Evolutionary conservation across 2,797 vertebrate species (phyloP), one percentile per base, ranked within the genome.

Genomic region (Amblyraja radiata): DNA sequence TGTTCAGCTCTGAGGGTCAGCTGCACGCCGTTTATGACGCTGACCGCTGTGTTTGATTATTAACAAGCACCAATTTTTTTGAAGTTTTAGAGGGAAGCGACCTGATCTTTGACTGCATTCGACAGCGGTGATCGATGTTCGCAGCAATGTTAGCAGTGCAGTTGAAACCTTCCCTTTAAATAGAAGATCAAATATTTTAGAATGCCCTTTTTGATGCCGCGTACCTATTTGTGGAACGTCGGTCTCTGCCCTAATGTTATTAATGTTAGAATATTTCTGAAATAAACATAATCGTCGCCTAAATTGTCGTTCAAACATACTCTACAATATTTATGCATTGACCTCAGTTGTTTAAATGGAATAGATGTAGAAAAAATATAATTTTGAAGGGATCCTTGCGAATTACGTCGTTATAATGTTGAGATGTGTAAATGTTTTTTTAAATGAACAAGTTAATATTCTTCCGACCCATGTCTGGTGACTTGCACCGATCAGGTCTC

Each of bases 31-130:
- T 74, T 76, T 25, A 68, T 88, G 84, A 88, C 84, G 84, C 68
- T n/a, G 14, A 8, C 36, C 14, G 23, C 58, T 68, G 23, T 92
- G 73, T 92, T 92, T 92, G 90, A 76, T 92, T 92, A 92, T 92
- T 92, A 92, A 92, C 90, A 54, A 76, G 54, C 23, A 28, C 7
- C 23, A 76, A 25, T 11, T 46, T n/a, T n/a, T 54, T n/a, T 7
- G 90, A 88, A 68, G 32, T 68, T 74, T 76, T 90, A 73, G 39
- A 21, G 32, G 23, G 25, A 76, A 74, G 28, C 23, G 6, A 74
- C 6, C 21, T 16, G 36, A 5, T 46, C 21, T 92, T 76, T 92
- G 71, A 58, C 71, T 76, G 23, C 46, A 13, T 18, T 10, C 88
- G 46, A 39, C 36, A 86, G 61, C 36, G 84, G 0, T 88, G 28